Conservation (phyloP, 2,797 vertebrate species). For the Fringilla coelebs region DNA sequence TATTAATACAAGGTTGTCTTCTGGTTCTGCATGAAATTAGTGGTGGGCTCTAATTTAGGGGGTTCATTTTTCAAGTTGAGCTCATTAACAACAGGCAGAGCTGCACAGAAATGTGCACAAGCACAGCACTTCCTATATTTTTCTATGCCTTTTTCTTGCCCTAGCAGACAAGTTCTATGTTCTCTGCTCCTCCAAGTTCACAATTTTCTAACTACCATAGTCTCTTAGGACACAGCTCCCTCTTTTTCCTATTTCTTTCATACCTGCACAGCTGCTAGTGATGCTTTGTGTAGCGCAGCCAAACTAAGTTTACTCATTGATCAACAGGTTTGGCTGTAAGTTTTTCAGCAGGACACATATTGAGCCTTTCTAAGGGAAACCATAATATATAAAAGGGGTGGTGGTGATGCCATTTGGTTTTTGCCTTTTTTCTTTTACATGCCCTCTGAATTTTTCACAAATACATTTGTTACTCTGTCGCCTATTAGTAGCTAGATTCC, state of each 20-base stretch:
- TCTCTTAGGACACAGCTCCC: neutral
- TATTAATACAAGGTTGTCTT: neutral
- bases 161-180: neutral
- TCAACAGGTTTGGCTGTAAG: neutral
- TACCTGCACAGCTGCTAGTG: neutral
- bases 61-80: neutral
- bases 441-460: too few relatives aligned
- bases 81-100: neutral
- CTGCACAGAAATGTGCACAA: neutral
- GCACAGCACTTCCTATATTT: neutral
- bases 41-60: neutral
- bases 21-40: neutral
- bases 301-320: neutral
- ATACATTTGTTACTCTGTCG: neutral
- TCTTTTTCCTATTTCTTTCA: neutral
- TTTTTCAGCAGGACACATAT: neutral
- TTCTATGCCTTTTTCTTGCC: neutral
- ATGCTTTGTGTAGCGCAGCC: neutral
- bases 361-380: neutral
- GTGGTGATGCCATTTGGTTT: fast-evolving
- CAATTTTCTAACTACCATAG: neutral
- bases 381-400: neutral
- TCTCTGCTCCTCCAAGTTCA: neutral
- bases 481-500: neutral
- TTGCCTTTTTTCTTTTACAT: neutral